These are phyloP conservation scores for Empis stercorea DNA, from an alignment of 2,888 invertebrate genomes.

Conservation along the genomic window DNA sequence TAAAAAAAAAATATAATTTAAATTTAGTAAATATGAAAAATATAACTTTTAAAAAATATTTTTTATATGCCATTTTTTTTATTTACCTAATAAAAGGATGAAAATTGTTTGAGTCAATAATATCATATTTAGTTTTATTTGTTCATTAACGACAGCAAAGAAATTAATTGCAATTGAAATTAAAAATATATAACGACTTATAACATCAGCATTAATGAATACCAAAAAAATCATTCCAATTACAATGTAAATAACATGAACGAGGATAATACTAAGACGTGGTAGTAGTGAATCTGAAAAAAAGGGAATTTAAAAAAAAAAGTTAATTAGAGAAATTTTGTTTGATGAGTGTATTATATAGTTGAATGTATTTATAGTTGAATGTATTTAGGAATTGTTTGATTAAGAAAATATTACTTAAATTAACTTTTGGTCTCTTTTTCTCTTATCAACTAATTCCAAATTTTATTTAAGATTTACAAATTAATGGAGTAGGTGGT, in stretches of 20 bases:
- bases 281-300: constrained; percentile 6
- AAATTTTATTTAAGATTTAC: too few relatives aligned
- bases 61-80: background rate
- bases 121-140: background rate
- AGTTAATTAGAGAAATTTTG: too few relatives aligned
- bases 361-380: too few relatives aligned
- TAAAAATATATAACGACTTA: constrained; percentile 5
- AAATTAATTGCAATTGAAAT: background rate
- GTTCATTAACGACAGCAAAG: background rate
- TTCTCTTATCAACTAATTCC: too few relatives aligned
- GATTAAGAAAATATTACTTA: too few relatives aligned
- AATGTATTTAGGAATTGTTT: too few relatives aligned
- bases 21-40: background rate
- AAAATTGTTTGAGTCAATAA: background rate
- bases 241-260: constrained; percentile 8
- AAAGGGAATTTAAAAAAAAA: background rate
- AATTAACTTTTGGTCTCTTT: too few relatives aligned
- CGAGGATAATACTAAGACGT: background rate
- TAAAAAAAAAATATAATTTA: too few relatives aligned
- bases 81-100: background rate
- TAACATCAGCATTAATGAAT: constrained; percentile 8
- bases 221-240: constrained; percentile 11
- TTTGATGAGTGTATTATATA: too few relatives aligned
- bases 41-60: background rate
- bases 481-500: too few relatives aligned